phyloP scores from a whole-genome alignment of 2,888 invertebrate species.

The Xestia c-nigrum region DNA sequence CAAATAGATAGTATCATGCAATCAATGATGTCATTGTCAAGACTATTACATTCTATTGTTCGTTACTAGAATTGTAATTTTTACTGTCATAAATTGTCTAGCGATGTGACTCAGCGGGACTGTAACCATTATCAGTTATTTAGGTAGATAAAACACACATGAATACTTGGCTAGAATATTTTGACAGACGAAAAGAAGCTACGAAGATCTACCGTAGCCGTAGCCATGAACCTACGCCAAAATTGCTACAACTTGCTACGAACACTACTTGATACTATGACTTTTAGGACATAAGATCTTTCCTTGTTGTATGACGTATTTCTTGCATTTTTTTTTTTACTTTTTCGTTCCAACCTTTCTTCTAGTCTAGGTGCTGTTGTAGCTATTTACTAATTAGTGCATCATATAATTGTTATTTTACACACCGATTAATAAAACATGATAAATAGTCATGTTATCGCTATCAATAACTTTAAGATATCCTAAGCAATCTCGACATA shows the following conservation, averaged over 20 bases:
- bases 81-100: neutral
- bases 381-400: neutral
- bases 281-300: no score
- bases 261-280: no score
- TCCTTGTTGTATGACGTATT: no score
- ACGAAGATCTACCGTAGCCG: constrained; percentile 4
- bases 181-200: neutral
- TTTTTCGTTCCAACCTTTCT: neutral
- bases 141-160: neutral
- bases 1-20: neutral
- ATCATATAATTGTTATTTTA: neutral
- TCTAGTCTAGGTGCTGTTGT: neutral
- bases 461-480: constrained; percentile 34
- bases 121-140: no score
- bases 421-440: neutral
- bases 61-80: neutral
- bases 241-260: constrained; percentile 22
- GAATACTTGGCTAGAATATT: neutral
- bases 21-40: constrained; percentile 5
- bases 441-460: neutral
- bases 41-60: constrained; percentile 2
- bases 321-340: no score
- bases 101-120: neutral
- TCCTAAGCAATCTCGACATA: constrained; percentile 25
- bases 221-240: constrained; percentile 3